Evolutionary conservation across 2,888 invertebrate genomes (phyloP).

Genomic region (Listrodromus nycthemerus): DNA sequence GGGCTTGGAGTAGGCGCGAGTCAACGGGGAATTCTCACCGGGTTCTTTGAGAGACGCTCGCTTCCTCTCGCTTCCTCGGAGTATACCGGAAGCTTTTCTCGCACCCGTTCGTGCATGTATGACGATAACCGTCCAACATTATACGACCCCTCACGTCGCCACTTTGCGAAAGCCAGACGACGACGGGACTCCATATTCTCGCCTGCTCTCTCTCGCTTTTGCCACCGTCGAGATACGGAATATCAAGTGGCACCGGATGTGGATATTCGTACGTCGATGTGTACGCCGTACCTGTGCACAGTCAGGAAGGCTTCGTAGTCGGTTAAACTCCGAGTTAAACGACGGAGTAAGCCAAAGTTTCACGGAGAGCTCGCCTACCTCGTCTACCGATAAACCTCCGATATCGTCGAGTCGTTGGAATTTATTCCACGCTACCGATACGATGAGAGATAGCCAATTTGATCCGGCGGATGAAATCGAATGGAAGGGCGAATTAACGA

Average conservation of each 20-base stretch:
- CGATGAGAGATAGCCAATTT: not conserved
- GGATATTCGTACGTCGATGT: constrained; percentile 51
- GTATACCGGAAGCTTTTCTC: not conserved
- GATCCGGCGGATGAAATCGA: not conserved
- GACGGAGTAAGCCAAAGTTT: constrained; percentile 61
- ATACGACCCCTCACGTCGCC: constrained; percentile 59
- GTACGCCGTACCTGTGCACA: constrained; percentile 16
- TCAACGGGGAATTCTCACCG: not conserved
- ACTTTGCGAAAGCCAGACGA: constrained; percentile 54
- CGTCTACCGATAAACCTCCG: constrained; percentile 41
- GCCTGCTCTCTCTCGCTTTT: constrained; percentile 11
- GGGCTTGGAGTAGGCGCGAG: not conserved
- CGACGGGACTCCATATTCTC: constrained; percentile 54
- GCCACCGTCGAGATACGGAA: constrained; percentile 59
- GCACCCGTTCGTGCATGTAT: constrained; percentile 47
- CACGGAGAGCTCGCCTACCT: constrained; percentile 53
- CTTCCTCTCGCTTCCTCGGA: not conserved
- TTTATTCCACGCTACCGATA: constrained; percentile 43
- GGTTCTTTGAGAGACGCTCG: constrained; percentile 27
- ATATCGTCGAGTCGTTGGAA: constrained; percentile 34
- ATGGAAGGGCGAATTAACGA: not conserved
- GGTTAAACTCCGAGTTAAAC: constrained; percentile 62
- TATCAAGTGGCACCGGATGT: constrained; percentile 67
- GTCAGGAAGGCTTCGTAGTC: constrained; percentile 31
- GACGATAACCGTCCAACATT: constrained; percentile 55